A percentile compares a stretch with the other conserved stretches of the same genome.
Conservation (phyloP, 1,140 invertebrate genomes). For the Calephelis virginiensis region DNA sequence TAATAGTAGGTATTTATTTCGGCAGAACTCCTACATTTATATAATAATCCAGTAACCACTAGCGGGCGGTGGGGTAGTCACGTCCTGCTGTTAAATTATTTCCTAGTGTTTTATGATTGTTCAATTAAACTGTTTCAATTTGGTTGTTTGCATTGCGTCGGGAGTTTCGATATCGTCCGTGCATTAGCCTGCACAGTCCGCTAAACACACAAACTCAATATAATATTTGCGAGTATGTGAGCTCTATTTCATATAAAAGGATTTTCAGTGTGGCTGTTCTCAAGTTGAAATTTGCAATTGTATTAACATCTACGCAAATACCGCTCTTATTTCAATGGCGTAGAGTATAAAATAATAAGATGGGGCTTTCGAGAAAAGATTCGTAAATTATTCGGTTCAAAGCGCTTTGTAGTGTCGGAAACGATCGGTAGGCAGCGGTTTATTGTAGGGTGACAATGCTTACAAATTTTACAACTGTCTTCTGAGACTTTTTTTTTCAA, state of each 20-base stretch:
- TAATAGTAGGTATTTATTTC: too few species aligned
- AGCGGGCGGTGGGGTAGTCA: neutral
- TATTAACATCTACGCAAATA: conserved; percentile 4
- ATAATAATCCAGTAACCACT: too few species aligned
- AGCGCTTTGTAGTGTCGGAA: conserved; percentile 23
- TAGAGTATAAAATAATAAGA: conserved; percentile 9
- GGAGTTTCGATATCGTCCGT: neutral
- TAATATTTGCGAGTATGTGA: conserved; percentile 9
- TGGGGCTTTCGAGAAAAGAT: conserved; percentile 12
- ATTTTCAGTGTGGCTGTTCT: conserved; percentile 21
- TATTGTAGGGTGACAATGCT: conserved; percentile 4
- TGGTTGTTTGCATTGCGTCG: too few species aligned
- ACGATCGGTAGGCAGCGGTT: conserved; percentile 16
- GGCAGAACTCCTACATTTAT: too few species aligned
- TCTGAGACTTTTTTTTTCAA: too few species aligned
- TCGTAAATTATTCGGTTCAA: conserved; percentile 29
- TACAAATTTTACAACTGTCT: neutral
- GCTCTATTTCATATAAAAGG: conserved; percentile 19
- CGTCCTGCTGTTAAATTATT: neutral
- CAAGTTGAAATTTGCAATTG: conserved; percentile 18
- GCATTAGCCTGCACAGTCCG: neutral
- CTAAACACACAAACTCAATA: conserved; percentile 3
- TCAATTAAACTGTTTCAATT: too few species aligned
- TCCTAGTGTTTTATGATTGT: too few species aligned
- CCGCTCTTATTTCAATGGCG: neutral